A percentile compares a stretch with the other conserved stretches of the same genome.
Conservation (phyloP, 1,140 invertebrate species). For the Papilio machaon region DNA sequence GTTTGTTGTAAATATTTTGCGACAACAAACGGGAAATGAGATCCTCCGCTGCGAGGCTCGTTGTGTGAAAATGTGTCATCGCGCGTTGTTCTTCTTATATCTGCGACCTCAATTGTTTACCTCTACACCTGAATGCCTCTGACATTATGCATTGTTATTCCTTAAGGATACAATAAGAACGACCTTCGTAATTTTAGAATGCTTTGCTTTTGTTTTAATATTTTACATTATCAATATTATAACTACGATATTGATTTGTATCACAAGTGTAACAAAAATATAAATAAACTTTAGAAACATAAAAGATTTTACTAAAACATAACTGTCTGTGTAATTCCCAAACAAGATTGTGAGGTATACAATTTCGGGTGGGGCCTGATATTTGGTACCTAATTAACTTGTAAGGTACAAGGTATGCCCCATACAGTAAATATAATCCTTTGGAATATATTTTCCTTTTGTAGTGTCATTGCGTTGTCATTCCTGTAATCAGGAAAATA, state of each 20-base stretch:
- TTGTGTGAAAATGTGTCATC: conserved; percentile 37
- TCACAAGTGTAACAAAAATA: too few species aligned
- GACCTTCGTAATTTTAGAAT: conserved; percentile 7
- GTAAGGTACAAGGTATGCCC: too few species aligned
- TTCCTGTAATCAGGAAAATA: conserved; percentile 17
- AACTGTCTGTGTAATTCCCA: too few species aligned
- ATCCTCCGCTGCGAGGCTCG: conserved; percentile 34
- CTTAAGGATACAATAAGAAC: conserved; percentile 25
- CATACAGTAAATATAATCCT: background rate
- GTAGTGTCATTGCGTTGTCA: conserved; percentile 8
- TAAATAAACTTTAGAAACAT: too few species aligned
- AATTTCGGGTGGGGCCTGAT: too few species aligned
- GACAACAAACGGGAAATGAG: conserved; percentile 43
- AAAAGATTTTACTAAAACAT: too few species aligned
- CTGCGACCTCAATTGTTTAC: conserved; percentile 33
- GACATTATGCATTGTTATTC: conserved; percentile 32
- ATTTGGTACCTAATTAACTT: too few species aligned
- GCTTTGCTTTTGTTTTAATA: background rate
- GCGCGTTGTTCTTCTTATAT: conserved; percentile 23
- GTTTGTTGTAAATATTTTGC: conserved; percentile 35
- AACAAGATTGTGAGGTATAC: too few species aligned
- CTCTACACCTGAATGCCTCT: conserved; percentile 21
- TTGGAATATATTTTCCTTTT: background rate
- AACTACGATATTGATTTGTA: too few species aligned
- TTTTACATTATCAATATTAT: background rate